Base-by-base conservation (phyloP, 1,140 invertebrate genomes). In the Lucilia sericata region DNA sequence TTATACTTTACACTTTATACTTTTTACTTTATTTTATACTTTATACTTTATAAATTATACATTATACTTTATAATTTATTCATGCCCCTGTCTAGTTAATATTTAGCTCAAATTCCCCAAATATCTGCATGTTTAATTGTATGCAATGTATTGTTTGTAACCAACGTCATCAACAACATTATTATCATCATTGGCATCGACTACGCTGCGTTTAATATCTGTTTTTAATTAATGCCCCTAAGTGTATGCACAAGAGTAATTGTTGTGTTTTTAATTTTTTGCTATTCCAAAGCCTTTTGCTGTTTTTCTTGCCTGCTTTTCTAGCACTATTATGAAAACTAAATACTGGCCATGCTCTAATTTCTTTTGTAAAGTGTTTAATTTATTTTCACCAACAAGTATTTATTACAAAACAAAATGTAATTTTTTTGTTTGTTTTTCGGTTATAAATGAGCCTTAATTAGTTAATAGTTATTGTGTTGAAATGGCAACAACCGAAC, bases 211-310 rank as follows among this genome's bases (percentile, higher is more conserved):
- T n/a, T 60, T n/a, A 60, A 60, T 60, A 60, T 60, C 55, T 60
- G 55, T 60, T 60, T 60, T 60, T 60, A 60, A 60, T 60, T 60
- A 60, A 60, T 60, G 55, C 14, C 55, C 55, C 55, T 60, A 60
- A 60, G n/a, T n/a, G 55, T 60, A 60, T 60, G 55, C 55, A 60
- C 55, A 2, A 60, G 55, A 60, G n/a, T 60, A 60, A 60, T 60
- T 60, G 55, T 60, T 60, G n/a, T 60, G 55, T 60, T 60, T 42
- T 30, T 14, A 14, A 12, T 8, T 17, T 55, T 14, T 55, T 14
- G 51, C 51, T 12, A 3, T 55, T 17, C 9, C 5, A 14, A 30
- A 30, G 25, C 25, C 25, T 30, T 30, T 17, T 60, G 14, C 55
- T n/a, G 14, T 30, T 30, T 0, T 14, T 60, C 13, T n/a, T n/a